Conservation (phyloP, 2,888 invertebrate species). For the Acleris holmiana region DNA sequence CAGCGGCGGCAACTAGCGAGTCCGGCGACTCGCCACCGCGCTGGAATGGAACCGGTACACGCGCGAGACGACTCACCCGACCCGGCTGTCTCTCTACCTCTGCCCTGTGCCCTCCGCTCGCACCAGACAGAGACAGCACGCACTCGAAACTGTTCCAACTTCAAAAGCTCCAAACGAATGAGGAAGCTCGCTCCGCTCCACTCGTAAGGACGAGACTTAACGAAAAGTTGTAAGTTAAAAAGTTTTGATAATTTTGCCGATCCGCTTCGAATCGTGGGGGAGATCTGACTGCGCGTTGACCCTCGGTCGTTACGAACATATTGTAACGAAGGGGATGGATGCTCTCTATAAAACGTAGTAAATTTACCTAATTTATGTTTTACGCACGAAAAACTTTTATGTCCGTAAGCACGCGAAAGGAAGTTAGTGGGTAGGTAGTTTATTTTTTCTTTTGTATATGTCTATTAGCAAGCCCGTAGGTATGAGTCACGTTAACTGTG, state of each 20-base stretch:
- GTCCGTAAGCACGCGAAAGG: slow-evolving; percentile 78
- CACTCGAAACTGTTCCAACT: slow-evolving; percentile 49
- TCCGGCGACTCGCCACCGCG: slow-evolving; percentile 41
- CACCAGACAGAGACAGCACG: slow-evolving; percentile 64
- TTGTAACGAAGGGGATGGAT: slow-evolving; percentile 82
- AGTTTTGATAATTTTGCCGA: slow-evolving; percentile 80
- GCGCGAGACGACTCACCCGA: slow-evolving; percentile 55
- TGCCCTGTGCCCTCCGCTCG: slow-evolving; percentile 45
- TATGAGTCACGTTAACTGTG: slow-evolving; percentile 67
- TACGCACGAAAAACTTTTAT: slow-evolving; percentile 82
- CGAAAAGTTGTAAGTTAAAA: slow-evolving; percentile 81
- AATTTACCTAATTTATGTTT: slow-evolving; percentile 83
- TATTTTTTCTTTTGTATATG: slow-evolving; percentile 65
- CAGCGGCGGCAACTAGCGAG: slow-evolving; percentile 67
- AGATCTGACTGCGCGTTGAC: slow-evolving; percentile 74
- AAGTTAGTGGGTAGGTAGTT: slow-evolving; percentile 73
- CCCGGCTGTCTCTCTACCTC: slow-evolving; percentile 55
- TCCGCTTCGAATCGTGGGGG: slow-evolving; percentile 69
- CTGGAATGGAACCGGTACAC: slow-evolving; percentile 57
- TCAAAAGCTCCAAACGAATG: slow-evolving; percentile 64
- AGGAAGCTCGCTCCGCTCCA: slow-evolving; percentile 64
- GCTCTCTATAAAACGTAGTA: slow-evolving; percentile 74
- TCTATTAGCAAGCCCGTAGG: slow-evolving; percentile 72
- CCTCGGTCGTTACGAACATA: slow-evolving; percentile 79
- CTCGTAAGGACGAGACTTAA: slow-evolving; percentile 57